Evolutionary conservation across 2,888 invertebrate species (phyloP).

Genomic region (Anarsia innoxiella): DNA sequence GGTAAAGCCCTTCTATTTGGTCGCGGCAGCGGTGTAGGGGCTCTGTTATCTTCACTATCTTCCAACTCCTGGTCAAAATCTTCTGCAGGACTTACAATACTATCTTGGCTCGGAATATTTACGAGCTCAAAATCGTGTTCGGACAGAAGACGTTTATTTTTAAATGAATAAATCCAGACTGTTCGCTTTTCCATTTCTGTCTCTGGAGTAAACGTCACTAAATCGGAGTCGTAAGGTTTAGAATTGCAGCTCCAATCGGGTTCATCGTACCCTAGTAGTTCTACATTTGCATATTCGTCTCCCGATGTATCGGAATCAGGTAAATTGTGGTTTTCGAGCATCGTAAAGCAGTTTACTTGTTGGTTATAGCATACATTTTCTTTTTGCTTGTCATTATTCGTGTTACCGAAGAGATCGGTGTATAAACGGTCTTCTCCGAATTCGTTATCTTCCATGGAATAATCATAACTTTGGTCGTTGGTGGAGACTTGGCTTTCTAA

Average conservation of each 20-base stretch:
- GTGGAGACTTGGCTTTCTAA: conserved; percentile 19
- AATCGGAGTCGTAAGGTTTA: conserved; percentile 16
- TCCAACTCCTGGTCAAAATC: no score
- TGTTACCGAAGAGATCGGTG: conserved; percentile 10
- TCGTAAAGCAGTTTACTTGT: conserved; percentile 39
- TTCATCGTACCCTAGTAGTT: not conserved
- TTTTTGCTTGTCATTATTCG: conserved; percentile 13
- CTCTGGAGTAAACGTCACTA: conserved; percentile 27
- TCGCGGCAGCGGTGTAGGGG: no score
- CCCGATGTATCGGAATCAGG: conserved; percentile 35
- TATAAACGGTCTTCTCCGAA: conserved; percentile 11
- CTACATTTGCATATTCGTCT: conserved; percentile 13
- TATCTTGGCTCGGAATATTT: conserved; percentile 31
- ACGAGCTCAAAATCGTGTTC: conserved; percentile 34
- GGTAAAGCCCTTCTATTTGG: conserved; percentile 39
- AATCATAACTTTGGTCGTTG: conserved; percentile 13
- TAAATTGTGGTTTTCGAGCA: conserved; percentile 37
- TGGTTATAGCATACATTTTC: conserved; percentile 23
- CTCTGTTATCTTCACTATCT: conserved; percentile 29
- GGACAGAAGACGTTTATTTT: conserved; percentile 41
- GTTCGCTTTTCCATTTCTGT: conserved; percentile 35
- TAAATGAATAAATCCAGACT: conserved; percentile 56
- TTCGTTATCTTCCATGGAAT: conserved; percentile 8
- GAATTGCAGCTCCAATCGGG: conserved; percentile 13
- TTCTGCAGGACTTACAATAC: conserved; percentile 21